These are phyloP conservation scores for Myzus persicae DNA, from an alignment of 1,140 invertebrate species.

Conservation along the genomic window DNA sequence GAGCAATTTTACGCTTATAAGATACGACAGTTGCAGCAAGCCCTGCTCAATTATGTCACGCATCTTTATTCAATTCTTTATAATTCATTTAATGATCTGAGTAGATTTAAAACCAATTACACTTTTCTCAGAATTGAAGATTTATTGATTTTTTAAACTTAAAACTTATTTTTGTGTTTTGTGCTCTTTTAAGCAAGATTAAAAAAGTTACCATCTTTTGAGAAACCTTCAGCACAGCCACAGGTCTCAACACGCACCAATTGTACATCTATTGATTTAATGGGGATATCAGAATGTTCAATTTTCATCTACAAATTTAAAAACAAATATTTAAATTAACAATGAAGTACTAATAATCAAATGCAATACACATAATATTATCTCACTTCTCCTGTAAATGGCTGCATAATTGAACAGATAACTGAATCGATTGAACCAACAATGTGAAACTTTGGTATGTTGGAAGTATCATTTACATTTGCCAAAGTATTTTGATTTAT, in stretches of 20 bases:
- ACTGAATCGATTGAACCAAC: slow-evolving; percentile 84
- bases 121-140: too few relatives aligned
- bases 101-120: too few relatives aligned
- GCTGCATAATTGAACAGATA: slow-evolving; percentile 82
- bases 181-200: neutral
- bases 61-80: too few relatives aligned
- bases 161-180: too few relatives aligned
- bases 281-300: slow-evolving; percentile 78
- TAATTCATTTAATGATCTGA: too few relatives aligned
- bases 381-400: slow-evolving; percentile 85
- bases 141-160: too few relatives aligned
- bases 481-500: slow-evolving; percentile 83
- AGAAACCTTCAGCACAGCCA: slow-evolving; percentile 93
- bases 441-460: slow-evolving; percentile 84
- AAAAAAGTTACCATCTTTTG: slow-evolving; percentile 80
- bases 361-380: slow-evolving; percentile 53
- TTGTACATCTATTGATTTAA: slow-evolving; percentile 95
- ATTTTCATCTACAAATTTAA: slow-evolving; percentile 69
- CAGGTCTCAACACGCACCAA: slow-evolving; percentile 94
- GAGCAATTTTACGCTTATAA: too few relatives aligned
- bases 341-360: neutral
- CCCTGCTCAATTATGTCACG: too few relatives aligned
- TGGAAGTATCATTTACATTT: slow-evolving; percentile 71
- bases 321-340: neutral
- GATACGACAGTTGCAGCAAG: too few relatives aligned